Conservation (phyloP, 2,888 invertebrate genomes). For the Malthinus flaveolus region DNA sequence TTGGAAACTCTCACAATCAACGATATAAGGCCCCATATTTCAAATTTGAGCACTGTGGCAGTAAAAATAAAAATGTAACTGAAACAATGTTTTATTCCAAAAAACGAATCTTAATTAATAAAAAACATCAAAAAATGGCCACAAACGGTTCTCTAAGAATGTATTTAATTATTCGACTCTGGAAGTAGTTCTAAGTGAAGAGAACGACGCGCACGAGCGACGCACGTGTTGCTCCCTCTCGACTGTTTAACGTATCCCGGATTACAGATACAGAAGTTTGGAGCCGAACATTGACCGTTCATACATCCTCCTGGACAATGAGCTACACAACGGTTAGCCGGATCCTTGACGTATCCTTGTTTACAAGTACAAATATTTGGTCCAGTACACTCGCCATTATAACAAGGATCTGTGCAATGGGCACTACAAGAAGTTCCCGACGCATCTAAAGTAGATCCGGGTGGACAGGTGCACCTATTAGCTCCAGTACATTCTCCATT, state of each 20-base stretch:
- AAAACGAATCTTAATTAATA: too few relatives aligned
- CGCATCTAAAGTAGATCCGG: constrained; percentile 51
- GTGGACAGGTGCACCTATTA: constrained; percentile 60
- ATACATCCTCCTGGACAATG: constrained; percentile 71
- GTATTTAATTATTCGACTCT: constrained; percentile 30
- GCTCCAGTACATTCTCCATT: constrained; percentile 60
- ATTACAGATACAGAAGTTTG: constrained; percentile 75
- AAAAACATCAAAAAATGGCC: too few relatives aligned
- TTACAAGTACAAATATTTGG: constrained; percentile 53
- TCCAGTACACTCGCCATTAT: constrained; percentile 54
- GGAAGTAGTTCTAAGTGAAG: constrained; percentile 50
- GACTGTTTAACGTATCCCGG: constrained; percentile 68
- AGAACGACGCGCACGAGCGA: constrained; percentile 57
- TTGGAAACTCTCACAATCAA: too few relatives aligned
- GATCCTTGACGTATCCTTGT: constrained; percentile 52
- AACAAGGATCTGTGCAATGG: constrained; percentile 59
- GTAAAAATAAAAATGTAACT: too few relatives aligned
- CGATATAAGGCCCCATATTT: too few relatives aligned
- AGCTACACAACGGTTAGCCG: constrained; percentile 55
- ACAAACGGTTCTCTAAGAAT: too few relatives aligned
- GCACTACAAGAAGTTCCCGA: constrained; percentile 49
- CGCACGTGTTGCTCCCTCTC: constrained; percentile 66
- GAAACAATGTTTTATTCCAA: too few relatives aligned
- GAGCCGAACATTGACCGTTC: constrained; percentile 73
- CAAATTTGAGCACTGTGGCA: not conserved